phyloP scores from a whole-genome alignment of 64 coral and sea anemone species.

The Pachyseris speciosa region DNA sequence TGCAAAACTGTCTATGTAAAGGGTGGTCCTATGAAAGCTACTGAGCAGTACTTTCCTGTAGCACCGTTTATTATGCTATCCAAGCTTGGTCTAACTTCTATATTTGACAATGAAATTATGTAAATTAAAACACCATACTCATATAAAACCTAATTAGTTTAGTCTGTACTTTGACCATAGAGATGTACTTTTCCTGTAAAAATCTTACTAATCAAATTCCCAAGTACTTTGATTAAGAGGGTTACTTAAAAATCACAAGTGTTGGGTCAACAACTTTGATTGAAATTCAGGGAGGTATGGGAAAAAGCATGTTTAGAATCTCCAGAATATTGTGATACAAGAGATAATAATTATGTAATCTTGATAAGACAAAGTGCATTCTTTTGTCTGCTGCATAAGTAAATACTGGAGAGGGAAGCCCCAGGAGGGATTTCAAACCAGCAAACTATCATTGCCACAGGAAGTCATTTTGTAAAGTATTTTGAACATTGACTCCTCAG shows the following conservation, averaged over 20 bases:
- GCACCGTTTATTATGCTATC: too few species aligned
- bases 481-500: not conserved
- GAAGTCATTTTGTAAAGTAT: not conserved
- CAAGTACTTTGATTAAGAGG: not conserved
- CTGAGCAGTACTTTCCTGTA: too few species aligned
- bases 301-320: not conserved
- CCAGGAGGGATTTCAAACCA: not conserved
- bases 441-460: not conserved
- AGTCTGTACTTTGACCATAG: too few species aligned
- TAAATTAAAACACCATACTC: too few species aligned
- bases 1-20: too few species aligned
- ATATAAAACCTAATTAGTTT: too few species aligned
- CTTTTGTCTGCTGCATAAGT: not conserved
- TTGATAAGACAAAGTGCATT: slow-evolving; percentile 9
- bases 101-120: too few species aligned
- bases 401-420: not conserved
- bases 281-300: not conserved
- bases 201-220: not conserved
- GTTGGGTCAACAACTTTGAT: not conserved
- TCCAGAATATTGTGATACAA: not conserved
- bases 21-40: too few species aligned
- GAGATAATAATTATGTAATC: not conserved
- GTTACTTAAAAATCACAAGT: slow-evolving; percentile 17
- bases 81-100: too few species aligned
- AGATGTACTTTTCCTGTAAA: too few species aligned